Conservation (phyloP, 1,140 invertebrate genomes). For the Pomacea maculata region DNA sequence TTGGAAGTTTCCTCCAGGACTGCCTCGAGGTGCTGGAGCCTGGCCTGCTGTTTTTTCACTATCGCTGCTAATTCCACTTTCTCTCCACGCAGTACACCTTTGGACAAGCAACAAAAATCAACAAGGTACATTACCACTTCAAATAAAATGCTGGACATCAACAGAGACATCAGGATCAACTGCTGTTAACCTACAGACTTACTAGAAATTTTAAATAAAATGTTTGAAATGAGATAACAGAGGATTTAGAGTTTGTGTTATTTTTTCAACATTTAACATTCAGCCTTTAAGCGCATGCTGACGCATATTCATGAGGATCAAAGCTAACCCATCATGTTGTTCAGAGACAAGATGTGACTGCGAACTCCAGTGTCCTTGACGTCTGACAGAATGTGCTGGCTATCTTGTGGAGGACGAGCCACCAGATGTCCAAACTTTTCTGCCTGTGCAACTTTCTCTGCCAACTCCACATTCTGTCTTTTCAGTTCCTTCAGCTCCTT, state of each 20-base stretch:
- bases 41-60: slow-evolving; percentile 61
- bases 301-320: not conserved
- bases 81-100: slow-evolving; percentile 55
- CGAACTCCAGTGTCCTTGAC: slow-evolving; percentile 51
- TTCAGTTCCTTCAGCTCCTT: slow-evolving; percentile 50
- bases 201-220: not conserved
- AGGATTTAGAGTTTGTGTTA: no score
- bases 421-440: slow-evolving; percentile 42
- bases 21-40: slow-evolving; percentile 53
- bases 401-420: slow-evolving; percentile 20
- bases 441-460: slow-evolving; percentile 41
- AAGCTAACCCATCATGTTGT: slow-evolving; percentile 58
- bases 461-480: slow-evolving; percentile 48
- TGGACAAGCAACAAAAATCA: slow-evolving; percentile 15
- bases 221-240: not conserved
- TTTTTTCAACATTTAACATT: no score
- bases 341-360: slow-evolving; percentile 58
- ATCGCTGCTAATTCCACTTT: slow-evolving; percentile 60
- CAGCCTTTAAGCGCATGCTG: no score
- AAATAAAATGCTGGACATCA: not conserved
- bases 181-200: not conserved
- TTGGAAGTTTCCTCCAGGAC: slow-evolving; percentile 45
- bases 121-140: not conserved
- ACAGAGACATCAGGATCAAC: not conserved
- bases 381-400: slow-evolving; percentile 38